These are phyloP conservation scores for Leucophenga maculata DNA, from an alignment of 2,888 invertebrate species.

Conservation along the genomic window DNA sequence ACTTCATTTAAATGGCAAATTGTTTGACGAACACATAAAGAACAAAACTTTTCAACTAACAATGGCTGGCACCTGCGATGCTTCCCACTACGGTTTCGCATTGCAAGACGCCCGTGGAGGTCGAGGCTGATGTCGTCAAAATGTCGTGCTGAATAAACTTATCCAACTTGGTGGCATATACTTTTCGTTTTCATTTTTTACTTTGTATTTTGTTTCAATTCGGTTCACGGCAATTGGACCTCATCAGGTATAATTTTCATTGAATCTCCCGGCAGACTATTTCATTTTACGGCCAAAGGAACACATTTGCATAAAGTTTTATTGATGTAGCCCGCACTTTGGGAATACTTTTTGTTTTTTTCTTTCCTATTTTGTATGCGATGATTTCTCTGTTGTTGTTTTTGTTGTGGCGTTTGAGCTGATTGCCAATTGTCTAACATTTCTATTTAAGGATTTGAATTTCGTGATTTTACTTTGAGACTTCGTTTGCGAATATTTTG, in stretches of 20 bases:
- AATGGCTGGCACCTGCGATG: conserved; percentile 55
- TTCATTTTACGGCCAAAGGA: conserved; percentile 65
- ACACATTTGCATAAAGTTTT: conserved; percentile 65
- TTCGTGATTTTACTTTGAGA: conserved; percentile 20
- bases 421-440: conserved; percentile 12
- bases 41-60: conserved; percentile 55
- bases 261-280: conserved; percentile 53
- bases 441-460: conserved; percentile 11
- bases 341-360: conserved; percentile 46
- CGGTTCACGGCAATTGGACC: conserved; percentile 56
- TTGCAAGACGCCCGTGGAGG: too few species aligned
- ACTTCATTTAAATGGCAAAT: conserved; percentile 19
- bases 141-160: too few species aligned
- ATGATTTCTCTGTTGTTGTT: background rate
- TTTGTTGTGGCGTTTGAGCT: background rate
- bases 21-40: conserved; percentile 37
- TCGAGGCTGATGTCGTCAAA: too few species aligned
- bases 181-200: background rate
- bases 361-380: background rate
- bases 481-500: background rate
- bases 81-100: conserved; percentile 45
- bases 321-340: conserved; percentile 65
- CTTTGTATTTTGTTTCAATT: conserved; percentile 56
- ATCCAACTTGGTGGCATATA: background rate
- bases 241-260: conserved; percentile 63